Conservation (phyloP, 2,113 vertebrate genomes). For the Elaphurus davidianus region DNA sequence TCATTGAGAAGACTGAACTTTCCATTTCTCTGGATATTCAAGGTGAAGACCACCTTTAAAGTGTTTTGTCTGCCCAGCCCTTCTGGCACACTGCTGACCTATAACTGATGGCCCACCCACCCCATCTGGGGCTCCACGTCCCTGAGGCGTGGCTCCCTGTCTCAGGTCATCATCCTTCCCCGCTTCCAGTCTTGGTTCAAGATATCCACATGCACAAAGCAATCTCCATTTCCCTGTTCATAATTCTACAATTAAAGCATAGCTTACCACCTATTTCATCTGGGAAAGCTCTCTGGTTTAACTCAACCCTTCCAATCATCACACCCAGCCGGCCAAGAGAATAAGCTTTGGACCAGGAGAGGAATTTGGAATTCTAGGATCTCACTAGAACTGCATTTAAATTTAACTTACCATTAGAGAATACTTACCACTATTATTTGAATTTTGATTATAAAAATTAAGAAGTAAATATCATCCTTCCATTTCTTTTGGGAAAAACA, state of each 20-base stretch:
- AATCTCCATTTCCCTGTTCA: neutral
- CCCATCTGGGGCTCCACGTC: too few species aligned
- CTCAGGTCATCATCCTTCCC: too few species aligned
- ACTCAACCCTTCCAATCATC: neutral
- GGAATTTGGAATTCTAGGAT: neutral
- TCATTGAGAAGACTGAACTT: neutral
- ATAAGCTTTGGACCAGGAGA: neutral
- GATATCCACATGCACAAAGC: neutral
- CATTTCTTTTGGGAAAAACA: slow-evolving; percentile 46
- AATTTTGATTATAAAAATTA: slow-evolving; percentile 48
- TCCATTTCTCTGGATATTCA: neutral
- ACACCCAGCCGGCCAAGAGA: neutral
- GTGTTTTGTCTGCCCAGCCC: accelerated
- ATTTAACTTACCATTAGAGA: slow-evolving; percentile 66
- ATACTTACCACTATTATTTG: slow-evolving; percentile 14
- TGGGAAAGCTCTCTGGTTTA: neutral
- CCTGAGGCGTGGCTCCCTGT: neutral
- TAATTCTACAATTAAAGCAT: too few species aligned
- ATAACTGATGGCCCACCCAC: neutral
- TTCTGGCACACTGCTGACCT: neutral
- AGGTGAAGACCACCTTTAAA: neutral
- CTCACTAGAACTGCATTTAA: neutral
- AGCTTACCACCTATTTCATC: neutral
- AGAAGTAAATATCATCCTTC: neutral
- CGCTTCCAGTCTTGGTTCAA: neutral